Evolutionary conservation across 1,140 invertebrate species (phyloP).

Genomic region (Drosophila tropicalis): DNA sequence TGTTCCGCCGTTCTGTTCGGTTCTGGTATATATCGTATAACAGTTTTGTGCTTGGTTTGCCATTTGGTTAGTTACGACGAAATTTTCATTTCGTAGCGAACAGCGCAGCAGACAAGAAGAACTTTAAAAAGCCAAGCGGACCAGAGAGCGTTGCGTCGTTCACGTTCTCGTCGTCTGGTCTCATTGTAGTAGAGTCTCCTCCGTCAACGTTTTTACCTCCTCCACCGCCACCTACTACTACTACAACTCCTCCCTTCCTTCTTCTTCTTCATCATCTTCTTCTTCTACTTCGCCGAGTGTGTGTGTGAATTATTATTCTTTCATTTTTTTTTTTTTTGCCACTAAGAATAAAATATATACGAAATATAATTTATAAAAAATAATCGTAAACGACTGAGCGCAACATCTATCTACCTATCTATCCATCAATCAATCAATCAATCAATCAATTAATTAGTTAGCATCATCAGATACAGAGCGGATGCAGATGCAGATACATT

Average conservation of each 20-base stretch:
- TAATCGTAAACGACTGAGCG: not conserved
- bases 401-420: not conserved
- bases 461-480: not conserved
- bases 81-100: conserved; percentile 79
- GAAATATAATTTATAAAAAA: no score
- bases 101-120: conserved; percentile 74
- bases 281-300: not conserved
- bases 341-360: conserved; percentile 1
- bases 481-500: not conserved
- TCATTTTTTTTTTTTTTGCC: not conserved
- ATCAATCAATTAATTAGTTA: not conserved
- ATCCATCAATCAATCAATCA: not conserved
- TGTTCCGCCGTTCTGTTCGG: conserved; percentile 18
- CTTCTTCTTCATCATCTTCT: no score
- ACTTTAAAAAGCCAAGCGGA: conserved; percentile 31
- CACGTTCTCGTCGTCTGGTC: conserved; percentile 21
- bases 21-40: conserved; percentile 68
- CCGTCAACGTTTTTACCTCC: conserved; percentile 12
- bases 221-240: not conserved
- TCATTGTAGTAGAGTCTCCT: conserved; percentile 23
- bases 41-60: conserved; percentile 50
- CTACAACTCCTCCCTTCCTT: no score
- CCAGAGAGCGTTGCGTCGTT: conserved; percentile 10
- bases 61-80: conserved; percentile 70
- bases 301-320: not conserved